Evolutionary conservation across 2,113 vertebrate species (phyloP).

Genomic region (Salvelinus sp.): DNA sequence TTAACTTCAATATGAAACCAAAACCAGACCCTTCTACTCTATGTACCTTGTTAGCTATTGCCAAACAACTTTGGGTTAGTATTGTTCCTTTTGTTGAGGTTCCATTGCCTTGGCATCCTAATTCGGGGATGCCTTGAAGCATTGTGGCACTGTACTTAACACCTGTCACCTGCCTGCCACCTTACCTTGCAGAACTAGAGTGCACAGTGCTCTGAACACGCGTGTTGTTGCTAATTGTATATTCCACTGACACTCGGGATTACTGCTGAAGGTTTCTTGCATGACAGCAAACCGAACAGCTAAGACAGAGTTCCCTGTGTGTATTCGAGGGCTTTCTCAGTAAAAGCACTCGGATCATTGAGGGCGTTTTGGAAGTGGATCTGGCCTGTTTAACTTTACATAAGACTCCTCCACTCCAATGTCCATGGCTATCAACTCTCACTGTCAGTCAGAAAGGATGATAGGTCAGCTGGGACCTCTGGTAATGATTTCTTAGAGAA

Average conservation of each 20-base stretch:
- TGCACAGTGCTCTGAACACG: not conserved
- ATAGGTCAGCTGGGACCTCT: conserved; percentile 20
- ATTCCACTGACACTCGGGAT: not conserved
- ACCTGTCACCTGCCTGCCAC: not conserved
- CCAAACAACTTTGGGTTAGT: not conserved
- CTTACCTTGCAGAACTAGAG: not conserved
- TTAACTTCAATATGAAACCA: conserved; percentile 39
- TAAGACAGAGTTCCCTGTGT: not conserved
- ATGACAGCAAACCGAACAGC: not conserved
- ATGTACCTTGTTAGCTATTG: not conserved
- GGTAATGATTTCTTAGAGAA: conserved; percentile 24
- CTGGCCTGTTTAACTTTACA: not conserved
- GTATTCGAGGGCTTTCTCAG: not conserved
- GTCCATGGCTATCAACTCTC: not conserved
- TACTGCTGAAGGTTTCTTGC: not conserved
- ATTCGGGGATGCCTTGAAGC: not conserved
- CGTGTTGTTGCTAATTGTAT: not conserved
- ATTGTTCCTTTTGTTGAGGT: not conserved
- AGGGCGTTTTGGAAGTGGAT: not conserved
- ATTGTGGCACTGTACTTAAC: not conserved
- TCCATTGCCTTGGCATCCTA: not conserved
- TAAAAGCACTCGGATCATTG: not conserved
- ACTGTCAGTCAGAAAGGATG: not conserved
- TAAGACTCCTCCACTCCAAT: not conserved
- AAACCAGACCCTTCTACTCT: not conserved